Conservation (phyloP, 2,113 vertebrate species). For the Ptyas mucosa region DNA sequence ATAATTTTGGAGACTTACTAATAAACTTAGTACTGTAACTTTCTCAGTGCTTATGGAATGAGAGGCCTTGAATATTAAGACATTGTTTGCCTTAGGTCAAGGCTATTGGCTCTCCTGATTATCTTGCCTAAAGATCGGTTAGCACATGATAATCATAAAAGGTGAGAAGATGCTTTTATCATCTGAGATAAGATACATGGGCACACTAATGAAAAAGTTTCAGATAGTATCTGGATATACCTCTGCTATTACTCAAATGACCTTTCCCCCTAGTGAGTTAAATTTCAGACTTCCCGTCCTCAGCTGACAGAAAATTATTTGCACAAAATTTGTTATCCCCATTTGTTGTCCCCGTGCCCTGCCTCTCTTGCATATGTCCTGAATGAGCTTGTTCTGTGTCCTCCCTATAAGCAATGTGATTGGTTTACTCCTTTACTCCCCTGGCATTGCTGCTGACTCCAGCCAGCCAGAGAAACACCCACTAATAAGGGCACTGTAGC, state of each 20-base stretch:
- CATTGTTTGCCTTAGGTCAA: background rate
- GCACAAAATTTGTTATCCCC: background rate
- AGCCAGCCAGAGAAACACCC: background rate
- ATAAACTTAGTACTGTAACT: background rate
- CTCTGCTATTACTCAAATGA: background rate
- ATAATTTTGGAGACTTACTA: background rate
- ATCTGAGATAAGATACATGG: background rate
- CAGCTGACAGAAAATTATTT: background rate
- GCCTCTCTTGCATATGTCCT: background rate
- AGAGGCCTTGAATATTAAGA: background rate
- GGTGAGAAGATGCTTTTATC: background rate
- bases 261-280: background rate
- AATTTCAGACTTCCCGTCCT: background rate
- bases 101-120: background rate
- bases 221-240: background rate
- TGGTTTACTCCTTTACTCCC: background rate
- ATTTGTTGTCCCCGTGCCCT: background rate
- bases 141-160: background rate
- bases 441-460: background rate
- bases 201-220: fast-evolving
- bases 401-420: background rate
- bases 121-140: background rate
- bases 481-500: background rate
- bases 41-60: constrained; percentile 3
- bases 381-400: background rate